Evolutionary conservation across 2,797 vertebrate species (phyloP).

Genomic region (Pangasius macronema): DNA sequence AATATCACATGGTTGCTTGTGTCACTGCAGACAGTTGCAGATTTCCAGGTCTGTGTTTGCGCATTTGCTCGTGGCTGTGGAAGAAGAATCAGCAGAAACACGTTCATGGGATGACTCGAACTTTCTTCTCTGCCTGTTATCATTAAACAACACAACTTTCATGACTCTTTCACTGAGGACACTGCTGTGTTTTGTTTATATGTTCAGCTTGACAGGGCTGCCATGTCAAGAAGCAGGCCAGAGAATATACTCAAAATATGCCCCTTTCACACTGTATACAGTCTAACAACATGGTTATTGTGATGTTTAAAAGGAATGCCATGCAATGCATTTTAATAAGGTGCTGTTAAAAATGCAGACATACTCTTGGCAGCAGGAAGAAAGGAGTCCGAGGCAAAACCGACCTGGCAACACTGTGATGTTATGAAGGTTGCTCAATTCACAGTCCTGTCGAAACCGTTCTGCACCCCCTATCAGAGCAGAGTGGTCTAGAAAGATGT

Average conservation of each 20-base stretch:
- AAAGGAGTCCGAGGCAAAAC: not conserved
- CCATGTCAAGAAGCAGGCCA: not conserved
- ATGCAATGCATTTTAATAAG: constrained; percentile 26
- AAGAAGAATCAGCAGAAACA: not conserved
- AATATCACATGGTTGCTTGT: not conserved
- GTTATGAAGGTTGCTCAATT: not conserved
- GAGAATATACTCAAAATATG: not conserved
- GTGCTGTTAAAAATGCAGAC: constrained; percentile 4
- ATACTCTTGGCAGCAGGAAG: constrained; percentile 2
- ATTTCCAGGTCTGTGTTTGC: constrained; percentile 1
- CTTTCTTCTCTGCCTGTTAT: not conserved
- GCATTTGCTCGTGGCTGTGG: not conserved
- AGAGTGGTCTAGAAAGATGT: not conserved
- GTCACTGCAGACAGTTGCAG: not conserved
- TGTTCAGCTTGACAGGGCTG: constrained; percentile 1
- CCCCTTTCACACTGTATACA: not conserved
- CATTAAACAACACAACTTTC: not conserved
- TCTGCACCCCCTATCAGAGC: not conserved
- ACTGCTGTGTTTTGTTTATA: not conserved
- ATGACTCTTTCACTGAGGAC: not conserved
- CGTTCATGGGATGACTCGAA: not conserved
- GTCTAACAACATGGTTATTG: not conserved
- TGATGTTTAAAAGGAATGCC: constrained; percentile 3
- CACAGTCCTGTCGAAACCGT: constrained; percentile 12
- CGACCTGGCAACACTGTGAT: not conserved